These are phyloP conservation scores for Zygogramma bicolorata DNA, from an alignment of 2,888 invertebrate genomes.

Conservation along the genomic window DNA sequence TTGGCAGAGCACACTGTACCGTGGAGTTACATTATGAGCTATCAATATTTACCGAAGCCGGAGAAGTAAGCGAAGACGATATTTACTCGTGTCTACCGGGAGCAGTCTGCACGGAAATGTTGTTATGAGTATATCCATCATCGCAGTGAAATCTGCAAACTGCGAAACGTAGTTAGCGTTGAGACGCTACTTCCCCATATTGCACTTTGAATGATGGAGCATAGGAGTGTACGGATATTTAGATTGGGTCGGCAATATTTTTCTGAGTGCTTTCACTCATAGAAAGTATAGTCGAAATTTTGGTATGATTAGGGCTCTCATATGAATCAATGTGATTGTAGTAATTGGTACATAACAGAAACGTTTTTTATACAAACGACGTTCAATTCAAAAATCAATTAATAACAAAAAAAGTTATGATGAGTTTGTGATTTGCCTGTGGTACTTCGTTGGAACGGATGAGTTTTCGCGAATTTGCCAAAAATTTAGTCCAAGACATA, in stretches of 20 bases:
- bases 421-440: no score
- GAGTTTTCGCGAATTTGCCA: no score
- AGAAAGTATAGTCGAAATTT: not conserved
- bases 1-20: constrained; percentile 25
- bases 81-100: constrained; percentile 37
- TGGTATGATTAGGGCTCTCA: no score
- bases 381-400: no score
- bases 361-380: no score
- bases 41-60: constrained; percentile 39
- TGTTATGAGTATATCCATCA: constrained; percentile 36
- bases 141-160: constrained; percentile 15
- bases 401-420: no score
- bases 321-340: no score
- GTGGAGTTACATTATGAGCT: constrained; percentile 33
- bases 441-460: no score
- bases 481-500: no score
- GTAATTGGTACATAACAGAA: no score
- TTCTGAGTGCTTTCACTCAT: not conserved
- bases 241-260: constrained; percentile 29
- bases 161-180: constrained; percentile 29
- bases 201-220: not conserved
- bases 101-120: constrained; percentile 33
- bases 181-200: constrained; percentile 18
- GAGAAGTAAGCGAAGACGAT: constrained; percentile 34
- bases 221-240: constrained; percentile 14